Evolutionary conservation across 92 coral and sea anemone genomes (phyloP), one percentile per base, ranked within the genome.

Genomic region (Parazoanthus atlanticus): DNA sequence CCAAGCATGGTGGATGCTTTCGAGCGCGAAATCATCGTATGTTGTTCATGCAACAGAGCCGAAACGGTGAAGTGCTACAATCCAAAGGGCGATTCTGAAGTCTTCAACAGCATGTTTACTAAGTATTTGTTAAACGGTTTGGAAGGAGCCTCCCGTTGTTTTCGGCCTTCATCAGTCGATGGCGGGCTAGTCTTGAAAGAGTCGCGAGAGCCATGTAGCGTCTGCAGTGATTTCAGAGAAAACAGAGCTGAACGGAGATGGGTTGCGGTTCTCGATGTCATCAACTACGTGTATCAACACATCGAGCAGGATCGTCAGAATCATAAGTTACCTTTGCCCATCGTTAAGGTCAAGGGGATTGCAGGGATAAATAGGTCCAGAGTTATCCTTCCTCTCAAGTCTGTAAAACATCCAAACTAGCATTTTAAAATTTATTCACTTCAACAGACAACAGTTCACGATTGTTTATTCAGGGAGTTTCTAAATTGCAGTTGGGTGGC

Each of bases 191-290:
- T 4, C 15, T 47, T 77, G 25, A 12, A 43, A 77, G 31, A 38
- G 34, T 77, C 81, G 9, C 1, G 43, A 25, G 56, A 41, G 31
- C 81, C 64, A 2, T 77, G 81, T n/a, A 41, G 16, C 13, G 58
- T 77, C 8, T 77, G 81, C 56, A 77, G 2, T 28, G 64, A 77
- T 23, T 77, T 77, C 64, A 77, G 64, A 77, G 81, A 77, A 40
- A 64, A 23, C 64, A 77, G 58, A 40, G 81, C 81, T 77, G 58
- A 40, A 43, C 64, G 40, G 81, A 64, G 56, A n/a, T 26, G 40
- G 8, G 17, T 38, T 40, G 81, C 43, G 32, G 8, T 77, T 77
- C 81, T 77, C 32, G 81, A 77, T 77, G 81, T 77, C 64, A 28
- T 77, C 8, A 40, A 77, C 19, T 77, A 77, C 19, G 58, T 25